Evolutionary conservation across 2,113 vertebrate species (phyloP).

Genomic region (Heterochromis multidens): DNA sequence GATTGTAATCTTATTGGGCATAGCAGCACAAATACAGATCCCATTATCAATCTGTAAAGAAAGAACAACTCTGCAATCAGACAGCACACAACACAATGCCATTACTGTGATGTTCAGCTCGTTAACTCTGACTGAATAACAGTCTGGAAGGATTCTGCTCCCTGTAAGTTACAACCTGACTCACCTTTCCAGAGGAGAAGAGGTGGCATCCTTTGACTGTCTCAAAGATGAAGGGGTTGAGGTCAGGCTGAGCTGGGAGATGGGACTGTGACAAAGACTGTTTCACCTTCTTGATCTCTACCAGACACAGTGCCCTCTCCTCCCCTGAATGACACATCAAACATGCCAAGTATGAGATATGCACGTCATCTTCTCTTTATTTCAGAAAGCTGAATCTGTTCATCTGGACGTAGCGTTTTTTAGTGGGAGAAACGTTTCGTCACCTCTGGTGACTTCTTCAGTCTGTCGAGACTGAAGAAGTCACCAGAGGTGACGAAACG

Average conservation of each 20-base stretch:
- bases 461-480: too few relatives aligned
- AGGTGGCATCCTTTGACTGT: slow-evolving; percentile 96
- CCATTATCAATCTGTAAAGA: slow-evolving; percentile 87
- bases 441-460: too few relatives aligned
- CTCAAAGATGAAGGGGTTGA: slow-evolving; percentile 90
- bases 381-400: too few relatives aligned
- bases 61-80: slow-evolving; percentile 16
- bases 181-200: slow-evolving; percentile 94
- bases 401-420: too few relatives aligned
- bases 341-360: background rate
- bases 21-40: slow-evolving; percentile 94
- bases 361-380: background rate
- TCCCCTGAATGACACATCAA: slow-evolving; percentile 77
- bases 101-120: slow-evolving; percentile 1
- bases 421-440: too few relatives aligned
- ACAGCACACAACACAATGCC: background rate
- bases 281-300: slow-evolving; percentile 97
- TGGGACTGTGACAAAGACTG: slow-evolving; percentile 97
- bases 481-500: too few relatives aligned
- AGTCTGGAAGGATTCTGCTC: background rate
- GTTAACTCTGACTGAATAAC: slow-evolving; percentile 21
- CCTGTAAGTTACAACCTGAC: background rate
- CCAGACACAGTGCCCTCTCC: slow-evolving; percentile 90
- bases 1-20: slow-evolving; percentile 92
- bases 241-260: slow-evolving; percentile 91